Conservation (phyloP, 2,113 vertebrate genomes). For the Microtus montanus region DNA sequence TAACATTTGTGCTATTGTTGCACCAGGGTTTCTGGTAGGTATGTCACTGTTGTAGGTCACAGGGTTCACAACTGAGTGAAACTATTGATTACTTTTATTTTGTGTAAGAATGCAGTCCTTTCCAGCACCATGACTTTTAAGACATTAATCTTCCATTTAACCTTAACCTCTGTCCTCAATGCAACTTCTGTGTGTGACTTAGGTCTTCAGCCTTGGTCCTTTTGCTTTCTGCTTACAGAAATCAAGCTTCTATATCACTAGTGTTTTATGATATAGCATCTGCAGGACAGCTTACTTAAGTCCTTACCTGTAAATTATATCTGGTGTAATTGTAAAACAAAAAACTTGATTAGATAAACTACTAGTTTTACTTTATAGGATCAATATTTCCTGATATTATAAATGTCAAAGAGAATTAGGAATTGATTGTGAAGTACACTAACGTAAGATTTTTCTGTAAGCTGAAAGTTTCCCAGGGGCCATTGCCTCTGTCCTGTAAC, state of each 20-base stretch:
- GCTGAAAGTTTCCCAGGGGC: background rate
- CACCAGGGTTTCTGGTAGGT: background rate
- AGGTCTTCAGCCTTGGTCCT: background rate
- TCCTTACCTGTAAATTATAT: slow-evolving; percentile 46
- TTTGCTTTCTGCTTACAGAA: background rate
- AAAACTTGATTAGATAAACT: slow-evolving; percentile 38
- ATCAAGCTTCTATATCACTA: background rate
- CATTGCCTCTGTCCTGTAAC: background rate
- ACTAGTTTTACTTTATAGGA: background rate
- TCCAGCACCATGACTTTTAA: background rate
- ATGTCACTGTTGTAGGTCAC: background rate
- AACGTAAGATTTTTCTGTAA: background rate
- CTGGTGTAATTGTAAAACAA: slow-evolving; percentile 52
- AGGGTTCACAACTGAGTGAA: background rate
- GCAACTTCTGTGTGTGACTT: background rate
- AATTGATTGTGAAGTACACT: background rate
- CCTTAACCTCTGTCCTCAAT: background rate
- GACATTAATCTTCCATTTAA: background rate
- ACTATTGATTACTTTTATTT: background rate
- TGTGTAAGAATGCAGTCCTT: background rate
- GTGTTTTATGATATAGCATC: slow-evolving; percentile 34
- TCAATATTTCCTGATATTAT: slow-evolving; percentile 39
- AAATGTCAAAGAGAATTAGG: slow-evolving; percentile 23
- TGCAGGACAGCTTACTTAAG: background rate
- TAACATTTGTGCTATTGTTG: background rate